Conservation (phyloP, 2,797 vertebrate genomes). For the Falco peregrinus region DNA sequence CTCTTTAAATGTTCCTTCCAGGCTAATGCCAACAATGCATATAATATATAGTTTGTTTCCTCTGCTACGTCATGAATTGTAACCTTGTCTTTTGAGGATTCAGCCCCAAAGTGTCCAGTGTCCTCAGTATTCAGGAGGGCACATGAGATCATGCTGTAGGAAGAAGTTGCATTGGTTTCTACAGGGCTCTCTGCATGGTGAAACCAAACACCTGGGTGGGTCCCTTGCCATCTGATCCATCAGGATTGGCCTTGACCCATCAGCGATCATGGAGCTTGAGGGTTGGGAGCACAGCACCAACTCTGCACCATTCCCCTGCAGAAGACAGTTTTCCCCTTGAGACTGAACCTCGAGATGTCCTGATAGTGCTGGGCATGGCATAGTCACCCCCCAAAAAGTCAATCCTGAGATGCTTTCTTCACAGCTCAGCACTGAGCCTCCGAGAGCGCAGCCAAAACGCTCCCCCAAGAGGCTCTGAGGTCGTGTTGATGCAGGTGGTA, state of each 20-base stretch:
- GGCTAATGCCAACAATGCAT: background rate
- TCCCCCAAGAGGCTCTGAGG: background rate
- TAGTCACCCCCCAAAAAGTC: background rate
- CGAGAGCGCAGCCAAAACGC: fast-evolving
- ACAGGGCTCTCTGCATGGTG: background rate
- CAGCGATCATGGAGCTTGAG: background rate
- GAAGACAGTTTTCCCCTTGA: background rate
- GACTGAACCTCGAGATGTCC: background rate
- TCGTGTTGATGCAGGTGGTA: background rate
- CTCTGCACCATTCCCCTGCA: fast-evolving
- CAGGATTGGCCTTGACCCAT: background rate
- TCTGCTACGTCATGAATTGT: background rate
- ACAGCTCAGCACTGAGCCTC: background rate
- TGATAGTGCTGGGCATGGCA: fast-evolving
- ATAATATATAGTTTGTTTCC: background rate
- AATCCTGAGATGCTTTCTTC: background rate
- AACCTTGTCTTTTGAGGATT: background rate
- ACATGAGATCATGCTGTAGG: background rate
- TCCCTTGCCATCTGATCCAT: fast-evolving
- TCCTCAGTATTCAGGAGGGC: background rate
- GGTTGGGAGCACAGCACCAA: fast-evolving
- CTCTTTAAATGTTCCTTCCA: background rate
- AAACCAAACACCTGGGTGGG: background rate
- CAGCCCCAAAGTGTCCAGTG: background rate
- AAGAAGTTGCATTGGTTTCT: background rate